Percentiles rank a stretch among this genome's conserved stretches.
Conservation (phyloP, 1,140 invertebrate genomes). For the Macrocentrus cingulum region DNA sequence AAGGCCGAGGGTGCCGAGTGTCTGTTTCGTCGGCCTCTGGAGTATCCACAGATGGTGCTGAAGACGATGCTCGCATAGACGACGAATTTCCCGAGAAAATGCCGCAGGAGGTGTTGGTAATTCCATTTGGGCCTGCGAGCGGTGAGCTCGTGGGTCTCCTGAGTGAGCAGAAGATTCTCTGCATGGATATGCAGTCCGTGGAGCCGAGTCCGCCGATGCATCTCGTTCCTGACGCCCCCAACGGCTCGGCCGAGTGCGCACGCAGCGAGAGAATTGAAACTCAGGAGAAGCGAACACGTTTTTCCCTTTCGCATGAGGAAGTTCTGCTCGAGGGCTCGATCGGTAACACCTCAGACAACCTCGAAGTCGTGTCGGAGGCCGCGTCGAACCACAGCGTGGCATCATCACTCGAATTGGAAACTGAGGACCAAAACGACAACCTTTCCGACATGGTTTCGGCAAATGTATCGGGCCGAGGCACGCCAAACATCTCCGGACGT, state of each 20-base stretch:
- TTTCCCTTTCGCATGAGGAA: slow-evolving; percentile 88
- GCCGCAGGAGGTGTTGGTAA: slow-evolving; percentile 66
- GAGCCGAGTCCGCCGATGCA: slow-evolving; percentile 43
- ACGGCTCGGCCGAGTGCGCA: slow-evolving; percentile 40
- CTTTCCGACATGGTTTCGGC: slow-evolving; percentile 92
- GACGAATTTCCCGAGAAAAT: slow-evolving; percentile 47
- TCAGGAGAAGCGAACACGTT: slow-evolving; percentile 66
- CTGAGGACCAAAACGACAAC: slow-evolving; percentile 90
- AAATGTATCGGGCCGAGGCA: slow-evolving; percentile 84
- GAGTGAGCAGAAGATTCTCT: slow-evolving; percentile 71
- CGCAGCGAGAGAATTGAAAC: slow-evolving; percentile 54
- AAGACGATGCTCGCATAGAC: slow-evolving; percentile 50
- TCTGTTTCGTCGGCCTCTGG: slow-evolving; percentile 41
- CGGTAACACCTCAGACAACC: slow-evolving; percentile 88
- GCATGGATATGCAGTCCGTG: slow-evolving; percentile 52
- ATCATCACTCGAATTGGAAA: slow-evolving; percentile 83
- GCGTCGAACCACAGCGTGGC: slow-evolving; percentile 93
- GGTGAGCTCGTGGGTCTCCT: slow-evolving; percentile 69
- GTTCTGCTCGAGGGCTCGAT: slow-evolving; percentile 65
- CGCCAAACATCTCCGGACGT: slow-evolving; percentile 89
- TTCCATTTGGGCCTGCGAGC: slow-evolving; percentile 63
- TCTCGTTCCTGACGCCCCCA: slow-evolving; percentile 43
- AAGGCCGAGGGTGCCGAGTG: slow-evolving; percentile 36
- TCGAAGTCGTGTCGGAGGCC: slow-evolving; percentile 92
- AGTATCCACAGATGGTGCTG: slow-evolving; percentile 42